These are phyloP conservation scores for Pterostichus madidus DNA, from an alignment of 2,888 invertebrate genomes.

Conservation along the genomic window DNA sequence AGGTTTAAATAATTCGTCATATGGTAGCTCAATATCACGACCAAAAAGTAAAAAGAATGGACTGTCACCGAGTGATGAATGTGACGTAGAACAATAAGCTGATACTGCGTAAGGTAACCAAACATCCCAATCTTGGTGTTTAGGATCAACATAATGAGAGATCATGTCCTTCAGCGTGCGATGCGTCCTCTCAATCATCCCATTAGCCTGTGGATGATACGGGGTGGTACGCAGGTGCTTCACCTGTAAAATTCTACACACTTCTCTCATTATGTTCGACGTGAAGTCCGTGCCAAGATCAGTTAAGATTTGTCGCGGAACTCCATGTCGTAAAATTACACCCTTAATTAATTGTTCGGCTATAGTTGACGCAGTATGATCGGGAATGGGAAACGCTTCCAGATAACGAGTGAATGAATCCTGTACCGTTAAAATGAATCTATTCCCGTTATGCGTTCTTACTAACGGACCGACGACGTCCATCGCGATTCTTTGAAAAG, in stretches of 20 bases:
- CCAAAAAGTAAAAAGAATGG: slow-evolving; percentile 54
- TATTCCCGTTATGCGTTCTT: slow-evolving; percentile 63
- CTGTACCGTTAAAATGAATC: slow-evolving; percentile 68
- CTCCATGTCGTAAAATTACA: slow-evolving; percentile 56
- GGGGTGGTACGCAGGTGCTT: slow-evolving; percentile 41
- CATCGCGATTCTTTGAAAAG: slow-evolving; percentile 67
- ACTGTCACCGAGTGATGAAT: slow-evolving; percentile 18
- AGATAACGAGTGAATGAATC: slow-evolving; percentile 69
- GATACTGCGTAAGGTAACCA: slow-evolving; percentile 55
- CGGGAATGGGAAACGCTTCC: slow-evolving; percentile 69
- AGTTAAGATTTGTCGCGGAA: slow-evolving; percentile 50
- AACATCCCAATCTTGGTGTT: slow-evolving; percentile 54
- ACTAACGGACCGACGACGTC: slow-evolving; percentile 69
- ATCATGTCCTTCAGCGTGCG: slow-evolving; percentile 42
- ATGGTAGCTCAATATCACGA: slow-evolving; percentile 28
- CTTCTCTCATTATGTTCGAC: slow-evolving; percentile 47
- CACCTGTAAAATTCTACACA: slow-evolving; percentile 47
- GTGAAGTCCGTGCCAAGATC: slow-evolving; percentile 59
- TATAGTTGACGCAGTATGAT: slow-evolving; percentile 70
- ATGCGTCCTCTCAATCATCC: slow-evolving; percentile 46
- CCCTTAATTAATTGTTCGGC: slow-evolving; percentile 61
- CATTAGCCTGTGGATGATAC: slow-evolving; percentile 54
- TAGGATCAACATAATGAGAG: slow-evolving; percentile 24
- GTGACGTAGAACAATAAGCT: slow-evolving; percentile 37
- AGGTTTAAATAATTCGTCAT: slow-evolving; percentile 34